phyloP scores from a whole-genome alignment of 1,140 invertebrate genomes.

The Drosophila pachea region DNA sequence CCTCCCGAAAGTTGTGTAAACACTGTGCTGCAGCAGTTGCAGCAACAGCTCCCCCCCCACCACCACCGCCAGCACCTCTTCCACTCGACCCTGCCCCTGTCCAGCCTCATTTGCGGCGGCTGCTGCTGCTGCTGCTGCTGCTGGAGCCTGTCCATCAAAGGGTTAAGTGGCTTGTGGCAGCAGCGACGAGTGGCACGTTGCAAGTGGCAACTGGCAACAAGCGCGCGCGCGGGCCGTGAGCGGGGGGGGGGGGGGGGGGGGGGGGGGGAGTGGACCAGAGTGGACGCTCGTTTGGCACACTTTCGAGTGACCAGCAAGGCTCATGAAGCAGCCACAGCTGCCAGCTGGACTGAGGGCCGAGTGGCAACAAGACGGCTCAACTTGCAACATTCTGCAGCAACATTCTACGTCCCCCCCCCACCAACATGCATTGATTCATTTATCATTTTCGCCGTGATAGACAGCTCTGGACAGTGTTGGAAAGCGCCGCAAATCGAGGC shows the following conservation, averaged over 20 bases:
- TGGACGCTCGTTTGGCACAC: conserved; percentile 24
- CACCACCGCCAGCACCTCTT: background rate
- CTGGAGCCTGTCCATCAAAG: conserved; percentile 60
- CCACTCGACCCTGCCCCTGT: background rate
- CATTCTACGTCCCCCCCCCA: background rate
- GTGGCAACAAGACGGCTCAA: background rate
- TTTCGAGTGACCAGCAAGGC: conserved; percentile 33
- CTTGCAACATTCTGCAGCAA: conserved; percentile 24
- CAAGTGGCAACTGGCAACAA: background rate
- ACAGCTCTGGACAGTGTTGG: background rate
- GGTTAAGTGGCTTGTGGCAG: conserved; percentile 62
- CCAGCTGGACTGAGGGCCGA: conserved; percentile 8
- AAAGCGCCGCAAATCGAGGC: background rate
- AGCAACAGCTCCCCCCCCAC: background rate
- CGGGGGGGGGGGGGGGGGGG: background rate
- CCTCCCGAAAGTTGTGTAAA: conserved; percentile 68
- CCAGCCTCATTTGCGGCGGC: conserved; percentile 55
- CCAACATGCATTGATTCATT: conserved; percentile 7
- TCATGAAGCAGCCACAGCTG: conserved; percentile 21
- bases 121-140: conserved; percentile 2
- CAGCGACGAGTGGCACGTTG: background rate
- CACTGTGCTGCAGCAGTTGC: conserved; percentile 39
- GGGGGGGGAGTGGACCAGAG: background rate
- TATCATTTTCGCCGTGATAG: conserved; percentile 3
- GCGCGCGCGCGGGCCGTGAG: too few relatives aligned